These are phyloP conservation scores for Borostomias antarcticus DNA, from an alignment of 2,797 vertebrate genomes.

Conservation along the genomic window DNA sequence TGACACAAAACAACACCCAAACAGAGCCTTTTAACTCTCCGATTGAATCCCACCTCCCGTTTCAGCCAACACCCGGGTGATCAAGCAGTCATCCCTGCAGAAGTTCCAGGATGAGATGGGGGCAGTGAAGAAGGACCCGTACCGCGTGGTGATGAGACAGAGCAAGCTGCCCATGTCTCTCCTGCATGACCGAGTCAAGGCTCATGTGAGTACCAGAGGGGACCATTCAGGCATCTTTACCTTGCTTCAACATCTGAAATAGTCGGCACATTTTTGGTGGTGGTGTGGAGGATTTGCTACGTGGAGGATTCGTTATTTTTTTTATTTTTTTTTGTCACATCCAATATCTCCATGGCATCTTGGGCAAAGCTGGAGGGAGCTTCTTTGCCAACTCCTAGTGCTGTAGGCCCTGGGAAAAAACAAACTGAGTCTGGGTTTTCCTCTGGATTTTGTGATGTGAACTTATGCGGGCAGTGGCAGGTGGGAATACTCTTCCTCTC, in stretches of 20 bases:
- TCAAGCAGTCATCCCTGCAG: slow-evolving; percentile 96
- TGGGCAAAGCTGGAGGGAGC: no score
- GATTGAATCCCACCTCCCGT: not conserved
- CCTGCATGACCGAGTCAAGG: slow-evolving; percentile 86
- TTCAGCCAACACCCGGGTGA: slow-evolving; percentile 94
- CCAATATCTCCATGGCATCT: no score
- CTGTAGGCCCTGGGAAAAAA: not conserved
- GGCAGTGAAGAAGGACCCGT: slow-evolving; percentile 89
- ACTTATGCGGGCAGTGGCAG: not conserved
- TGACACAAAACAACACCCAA: no score
- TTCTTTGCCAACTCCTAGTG: no score
- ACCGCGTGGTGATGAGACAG: slow-evolving; percentile 93
- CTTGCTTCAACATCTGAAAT: not conserved
- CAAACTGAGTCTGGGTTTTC: slow-evolving; percentile 8
- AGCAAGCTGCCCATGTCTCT: slow-evolving; percentile 97
- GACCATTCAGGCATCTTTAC: not conserved
- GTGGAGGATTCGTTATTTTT: no score
- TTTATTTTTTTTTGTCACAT: no score
- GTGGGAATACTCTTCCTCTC: not conserved
- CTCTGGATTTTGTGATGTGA: slow-evolving; percentile 39
- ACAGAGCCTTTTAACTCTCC: not conserved
- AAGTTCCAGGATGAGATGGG: slow-evolving; percentile 98
- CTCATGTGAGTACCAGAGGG: slow-evolving; percentile 84
- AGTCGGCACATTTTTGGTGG: not conserved
- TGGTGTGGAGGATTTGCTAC: not conserved